These are phyloP conservation scores for Trypoxylus dichotomus DNA, from an alignment of 1,140 invertebrate species.

Conservation along the genomic window DNA sequence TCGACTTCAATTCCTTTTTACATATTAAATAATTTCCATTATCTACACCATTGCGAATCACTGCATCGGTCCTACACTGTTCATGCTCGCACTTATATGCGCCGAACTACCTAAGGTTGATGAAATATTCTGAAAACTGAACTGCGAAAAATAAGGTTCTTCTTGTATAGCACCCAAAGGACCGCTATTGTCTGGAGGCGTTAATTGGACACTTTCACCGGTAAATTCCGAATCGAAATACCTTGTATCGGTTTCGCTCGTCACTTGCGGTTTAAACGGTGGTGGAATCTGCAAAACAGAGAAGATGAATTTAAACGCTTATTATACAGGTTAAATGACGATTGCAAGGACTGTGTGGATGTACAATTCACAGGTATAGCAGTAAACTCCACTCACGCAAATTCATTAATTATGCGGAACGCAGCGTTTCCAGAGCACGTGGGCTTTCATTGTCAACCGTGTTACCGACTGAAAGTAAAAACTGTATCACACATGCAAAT, in stretches of 20 bases:
- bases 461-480: no score
- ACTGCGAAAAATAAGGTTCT: conserved; percentile 68
- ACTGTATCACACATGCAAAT: no score
- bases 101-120: conserved; percentile 52
- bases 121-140: conserved; percentile 65
- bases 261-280: conserved; percentile 95
- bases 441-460: no score
- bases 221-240: conserved; percentile 99
- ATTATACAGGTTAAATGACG: no score
- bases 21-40: conserved; percentile 25
- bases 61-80: conserved; percentile 49
- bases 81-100: conserved; percentile 51
- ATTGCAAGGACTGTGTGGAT: no score
- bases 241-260: conserved; percentile 93
- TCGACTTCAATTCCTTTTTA: neutral
- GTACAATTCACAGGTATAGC: no score
- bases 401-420: no score
- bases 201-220: conserved; percentile 94
- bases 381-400: no score
- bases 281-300: conserved; percentile 67
- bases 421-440: no score
- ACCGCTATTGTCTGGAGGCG: conserved; percentile 80
- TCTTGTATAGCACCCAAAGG: conserved; percentile 63
- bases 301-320: neutral
- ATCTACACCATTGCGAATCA: conserved; percentile 40